phyloP scores from a whole-genome alignment of 2,888 invertebrate species.

The Stenchaetothrips biformis region DNA sequence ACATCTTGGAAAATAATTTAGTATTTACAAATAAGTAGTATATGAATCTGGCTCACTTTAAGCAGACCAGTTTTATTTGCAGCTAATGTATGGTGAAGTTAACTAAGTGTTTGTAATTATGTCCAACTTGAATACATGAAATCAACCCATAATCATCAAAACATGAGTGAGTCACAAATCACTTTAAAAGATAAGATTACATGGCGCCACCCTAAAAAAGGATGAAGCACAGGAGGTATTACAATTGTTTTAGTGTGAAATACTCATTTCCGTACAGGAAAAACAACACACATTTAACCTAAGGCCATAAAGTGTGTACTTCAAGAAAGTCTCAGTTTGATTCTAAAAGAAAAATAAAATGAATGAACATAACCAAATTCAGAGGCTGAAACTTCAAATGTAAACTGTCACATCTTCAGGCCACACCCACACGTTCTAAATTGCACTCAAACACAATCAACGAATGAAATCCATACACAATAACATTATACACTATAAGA shows the following conservation, averaged over 20 bases:
- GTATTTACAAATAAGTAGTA: not conserved
- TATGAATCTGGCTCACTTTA: not conserved
- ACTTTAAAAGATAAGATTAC: not conserved
- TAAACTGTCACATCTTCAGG: not conserved
- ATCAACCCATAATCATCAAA: too few relatives aligned
- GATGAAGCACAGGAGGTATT: too few relatives aligned
- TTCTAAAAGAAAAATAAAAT: not conserved
- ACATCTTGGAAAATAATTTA: not conserved
- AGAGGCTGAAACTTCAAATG: not conserved
- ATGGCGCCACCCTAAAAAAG: too few relatives aligned
- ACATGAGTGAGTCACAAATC: not conserved
- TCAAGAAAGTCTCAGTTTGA: not conserved
- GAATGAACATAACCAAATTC: not conserved
- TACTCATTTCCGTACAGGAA: too few relatives aligned
- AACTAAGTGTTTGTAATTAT: conserved; percentile 1
- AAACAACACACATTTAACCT: too few relatives aligned
- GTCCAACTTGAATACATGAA: too few relatives aligned
- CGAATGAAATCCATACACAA: not conserved
- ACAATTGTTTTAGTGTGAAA: too few relatives aligned
- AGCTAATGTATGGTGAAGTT: not conserved
- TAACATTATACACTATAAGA: conserved; percentile 2
- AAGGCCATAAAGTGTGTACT: too few relatives aligned
- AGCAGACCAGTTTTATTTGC: conserved; percentile 15
- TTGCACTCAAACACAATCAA: conserved; percentile 11
- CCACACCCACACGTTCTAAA: not conserved